These are phyloP conservation scores for Distichodus sexfasciatus DNA, from an alignment of 2,797 vertebrate genomes.

Conservation along the genomic window DNA sequence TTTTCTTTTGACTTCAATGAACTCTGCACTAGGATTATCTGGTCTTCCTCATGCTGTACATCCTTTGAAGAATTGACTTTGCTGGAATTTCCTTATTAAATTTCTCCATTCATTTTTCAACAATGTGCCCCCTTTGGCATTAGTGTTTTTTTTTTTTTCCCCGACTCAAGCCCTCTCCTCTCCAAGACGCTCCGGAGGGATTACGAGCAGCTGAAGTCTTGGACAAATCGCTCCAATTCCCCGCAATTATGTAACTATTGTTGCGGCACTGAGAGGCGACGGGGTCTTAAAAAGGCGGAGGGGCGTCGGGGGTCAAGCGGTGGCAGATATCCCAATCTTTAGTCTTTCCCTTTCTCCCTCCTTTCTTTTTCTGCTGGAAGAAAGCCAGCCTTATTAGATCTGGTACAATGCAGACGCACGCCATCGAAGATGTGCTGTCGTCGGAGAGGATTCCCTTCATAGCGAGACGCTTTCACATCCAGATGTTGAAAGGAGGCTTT, in stretches of 20 bases:
- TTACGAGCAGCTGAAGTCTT: conserved; percentile 53
- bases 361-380: conserved; percentile 43
- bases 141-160: background rate
- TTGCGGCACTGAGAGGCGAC: conserved; percentile 53
- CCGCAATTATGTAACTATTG: conserved; percentile 59
- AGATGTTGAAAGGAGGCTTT: conserved; percentile 48
- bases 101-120: conserved; percentile 33
- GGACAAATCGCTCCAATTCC: conserved; percentile 57
- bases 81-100: conserved; percentile 44
- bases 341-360: conserved; percentile 15
- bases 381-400: no score
- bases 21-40: conserved; percentile 32
- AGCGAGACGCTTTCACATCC: conserved; percentile 42
- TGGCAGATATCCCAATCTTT: conserved; percentile 52
- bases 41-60: no score
- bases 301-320: conserved; percentile 54
- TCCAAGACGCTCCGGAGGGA: conserved; percentile 12
- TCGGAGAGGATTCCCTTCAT: conserved; percentile 38
- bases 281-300: conserved; percentile 62
- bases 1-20: conserved; percentile 2
- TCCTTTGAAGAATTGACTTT: conserved; percentile 41
- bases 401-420: no score
- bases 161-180: background rate
- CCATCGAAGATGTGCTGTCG: no score
- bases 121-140: conserved; percentile 3